Evolutionary conservation across 2,888 invertebrate species (phyloP), one percentile per base, ranked within the genome.

Genomic region (Spicauda simplicius): DNA sequence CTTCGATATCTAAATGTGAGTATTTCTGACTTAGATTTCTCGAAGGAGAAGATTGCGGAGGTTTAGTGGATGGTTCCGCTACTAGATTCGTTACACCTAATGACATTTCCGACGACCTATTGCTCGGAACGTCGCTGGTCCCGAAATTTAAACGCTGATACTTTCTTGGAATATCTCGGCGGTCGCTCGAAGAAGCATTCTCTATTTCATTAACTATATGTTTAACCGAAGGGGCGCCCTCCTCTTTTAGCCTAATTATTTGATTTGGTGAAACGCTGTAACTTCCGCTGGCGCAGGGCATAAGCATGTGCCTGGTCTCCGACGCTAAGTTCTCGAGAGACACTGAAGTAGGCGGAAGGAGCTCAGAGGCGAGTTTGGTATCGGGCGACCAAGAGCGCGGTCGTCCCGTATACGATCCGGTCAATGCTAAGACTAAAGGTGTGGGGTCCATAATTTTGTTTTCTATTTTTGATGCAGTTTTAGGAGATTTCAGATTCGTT

Each of bases 181-280:
- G 80, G 53, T 92, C 90, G 62, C 80, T 80, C 30, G 86, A 85
- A 25, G 90, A 88, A 7, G 89, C 89, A 74, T 82, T 90, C 87
- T 97, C 97, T 74, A 97, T 94, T 82, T 96, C 96, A 82, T 94
- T 95, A 52, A 97, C 95, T 75, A 96, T 94, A 75, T 96, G 95
- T 76, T 95, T 95, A 65, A 96, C 96, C 25, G 95, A 95, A 25
- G 94, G 92, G 57, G 93, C 90, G 64, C 93, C 94, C 71, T 95
- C 94, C 66, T 77, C 78, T 74, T 97, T 96, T 73, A 98, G 93
- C 77, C 97, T 96, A 71, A 97, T 95, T 78, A 97, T 97, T 93
- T 97, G 97, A 87, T 98, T 98, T 77, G 97, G 98, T 56, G 98
- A 97, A 33, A 98, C 97, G 84, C 97, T 97, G 88, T 98, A 98